Evolutionary conservation across 2,113 vertebrate genomes (phyloP).

Genomic region (Nycticebus coucang): DNA sequence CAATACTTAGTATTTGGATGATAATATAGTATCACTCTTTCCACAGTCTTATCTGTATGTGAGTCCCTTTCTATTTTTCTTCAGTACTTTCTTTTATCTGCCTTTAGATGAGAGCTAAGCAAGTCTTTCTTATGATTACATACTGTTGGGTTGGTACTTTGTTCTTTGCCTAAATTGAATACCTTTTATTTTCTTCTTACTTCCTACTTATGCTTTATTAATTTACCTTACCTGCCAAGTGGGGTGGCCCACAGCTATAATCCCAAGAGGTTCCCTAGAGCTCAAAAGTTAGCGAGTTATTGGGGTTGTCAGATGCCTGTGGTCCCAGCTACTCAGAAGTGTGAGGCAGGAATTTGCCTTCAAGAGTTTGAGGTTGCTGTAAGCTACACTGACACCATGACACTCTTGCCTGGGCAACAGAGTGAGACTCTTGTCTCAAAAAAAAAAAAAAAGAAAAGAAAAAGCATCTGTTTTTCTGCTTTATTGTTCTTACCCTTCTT

Average conservation of each 20-base stretch:
- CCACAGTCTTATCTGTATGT: slow-evolving; percentile 38
- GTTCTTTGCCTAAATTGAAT: slow-evolving; percentile 69
- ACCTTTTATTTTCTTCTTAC: slow-evolving; percentile 74
- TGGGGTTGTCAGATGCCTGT: too few relatives aligned
- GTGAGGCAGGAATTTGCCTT: too few relatives aligned
- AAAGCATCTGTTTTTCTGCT: background rate
- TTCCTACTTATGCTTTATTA: slow-evolving; percentile 66
- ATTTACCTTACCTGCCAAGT: background rate
- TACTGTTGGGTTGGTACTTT: slow-evolving; percentile 54
- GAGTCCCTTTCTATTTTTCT: slow-evolving; percentile 60
- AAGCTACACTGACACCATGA: too few relatives aligned
- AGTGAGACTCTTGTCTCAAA: too few relatives aligned
- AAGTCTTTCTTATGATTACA: slow-evolving; percentile 59
- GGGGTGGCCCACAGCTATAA: too few relatives aligned
- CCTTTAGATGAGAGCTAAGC: slow-evolving; percentile 62
- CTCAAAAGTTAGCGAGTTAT: too few relatives aligned
- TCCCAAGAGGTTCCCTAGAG: too few relatives aligned
- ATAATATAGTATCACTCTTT: slow-evolving; percentile 62
- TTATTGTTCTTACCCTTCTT: slow-evolving; percentile 52
- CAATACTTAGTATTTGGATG: slow-evolving; percentile 60
- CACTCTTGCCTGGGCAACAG: too few relatives aligned
- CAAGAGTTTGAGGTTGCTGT: too few relatives aligned
- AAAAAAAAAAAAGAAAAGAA: too few relatives aligned
- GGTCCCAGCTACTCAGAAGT: too few relatives aligned
- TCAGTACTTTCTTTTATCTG: slow-evolving; percentile 57